Percentiles rank a stretch among this genome's conserved stretches.
Evolutionary conservation across 2,888 invertebrate species (phyloP).

Genomic region (Phalera bucephala): DNA sequence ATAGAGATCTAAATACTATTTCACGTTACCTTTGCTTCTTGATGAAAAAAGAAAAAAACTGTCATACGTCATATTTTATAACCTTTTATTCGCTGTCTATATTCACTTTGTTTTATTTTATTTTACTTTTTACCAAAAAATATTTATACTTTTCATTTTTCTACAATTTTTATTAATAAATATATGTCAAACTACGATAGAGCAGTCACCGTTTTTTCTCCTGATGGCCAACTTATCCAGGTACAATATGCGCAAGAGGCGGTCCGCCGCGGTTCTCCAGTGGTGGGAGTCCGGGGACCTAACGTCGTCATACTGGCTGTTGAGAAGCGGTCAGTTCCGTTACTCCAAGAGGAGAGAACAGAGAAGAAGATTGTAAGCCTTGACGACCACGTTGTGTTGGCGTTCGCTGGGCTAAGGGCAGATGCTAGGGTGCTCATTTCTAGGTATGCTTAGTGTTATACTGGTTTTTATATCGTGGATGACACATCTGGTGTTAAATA

Average conservation of each 20-base stretch:
- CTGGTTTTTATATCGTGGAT: no score
- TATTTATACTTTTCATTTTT: background rate
- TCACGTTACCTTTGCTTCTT: background rate
- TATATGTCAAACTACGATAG: constrained; percentile 92
- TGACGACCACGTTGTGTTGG: constrained; percentile 98
- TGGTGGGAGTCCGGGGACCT: constrained; percentile 96
- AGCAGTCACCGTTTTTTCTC: constrained; percentile 99
- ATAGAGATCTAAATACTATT: background rate
- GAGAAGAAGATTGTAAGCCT: constrained; percentile 97
- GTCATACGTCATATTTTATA: constrained; percentile 9
- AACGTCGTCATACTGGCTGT: constrained; percentile 97
- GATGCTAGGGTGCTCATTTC: constrained; percentile 96
- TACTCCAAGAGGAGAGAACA: constrained; percentile 96
- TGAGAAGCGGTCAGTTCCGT: constrained; percentile 97
- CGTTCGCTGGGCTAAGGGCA: constrained; percentile 97
- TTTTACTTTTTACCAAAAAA: no score
- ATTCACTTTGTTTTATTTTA: background rate
- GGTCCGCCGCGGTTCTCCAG: constrained; percentile 90
- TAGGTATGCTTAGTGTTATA: no score
- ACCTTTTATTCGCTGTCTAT: background rate
- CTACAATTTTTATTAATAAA: background rate
- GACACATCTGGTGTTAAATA: no score
- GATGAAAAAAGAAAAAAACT: background rate
- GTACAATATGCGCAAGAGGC: constrained; percentile 99
- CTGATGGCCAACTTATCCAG: constrained; percentile 98